phyloP scores from a whole-genome alignment of 2,797 vertebrate genomes.

The Pampus argenteus region DNA sequence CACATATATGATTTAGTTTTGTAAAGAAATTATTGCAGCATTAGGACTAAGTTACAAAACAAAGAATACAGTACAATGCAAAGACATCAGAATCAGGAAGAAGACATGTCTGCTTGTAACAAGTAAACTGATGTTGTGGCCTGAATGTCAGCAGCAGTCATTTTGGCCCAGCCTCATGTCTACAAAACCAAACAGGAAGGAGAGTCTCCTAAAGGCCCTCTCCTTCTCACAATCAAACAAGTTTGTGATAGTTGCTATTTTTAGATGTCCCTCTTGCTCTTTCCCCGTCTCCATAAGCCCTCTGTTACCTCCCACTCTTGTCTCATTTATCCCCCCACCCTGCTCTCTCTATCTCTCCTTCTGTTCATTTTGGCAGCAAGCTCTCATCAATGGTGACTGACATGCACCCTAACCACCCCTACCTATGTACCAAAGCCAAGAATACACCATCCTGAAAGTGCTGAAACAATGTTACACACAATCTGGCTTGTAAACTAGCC shows the following conservation, averaged over 20 bases:
- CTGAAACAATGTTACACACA: constrained; percentile 63
- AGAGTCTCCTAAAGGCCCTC: constrained; percentile 63
- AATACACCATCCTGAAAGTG: constrained; percentile 31
- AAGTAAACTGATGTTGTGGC: constrained; percentile 16
- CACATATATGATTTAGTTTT: background rate
- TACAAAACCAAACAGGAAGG: constrained; percentile 66
- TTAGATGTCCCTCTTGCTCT: constrained; percentile 59
- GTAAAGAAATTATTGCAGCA: background rate
- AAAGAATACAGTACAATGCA: background rate
- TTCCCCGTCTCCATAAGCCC: constrained; percentile 18
- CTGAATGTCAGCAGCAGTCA: constrained; percentile 5
- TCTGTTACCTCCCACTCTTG: constrained; percentile 22
- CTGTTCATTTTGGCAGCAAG: constrained; percentile 35
- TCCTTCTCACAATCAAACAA: constrained; percentile 83
- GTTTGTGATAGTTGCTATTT: constrained; percentile 82
- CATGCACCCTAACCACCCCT: constrained; percentile 9
- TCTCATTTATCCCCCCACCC: constrained; percentile 7
- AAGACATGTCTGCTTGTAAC: background rate
- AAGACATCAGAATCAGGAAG: constrained; percentile 5
- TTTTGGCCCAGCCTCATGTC: background rate
- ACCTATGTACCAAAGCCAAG: constrained; percentile 19
- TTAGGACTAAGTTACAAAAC: background rate
- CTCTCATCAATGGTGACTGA: constrained; percentile 20
- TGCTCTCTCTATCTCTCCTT: background rate
- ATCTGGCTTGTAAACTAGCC: constrained; percentile 59